Conservation (phyloP, 2,113 vertebrate species). For the Actenoides hombroni region DNA sequence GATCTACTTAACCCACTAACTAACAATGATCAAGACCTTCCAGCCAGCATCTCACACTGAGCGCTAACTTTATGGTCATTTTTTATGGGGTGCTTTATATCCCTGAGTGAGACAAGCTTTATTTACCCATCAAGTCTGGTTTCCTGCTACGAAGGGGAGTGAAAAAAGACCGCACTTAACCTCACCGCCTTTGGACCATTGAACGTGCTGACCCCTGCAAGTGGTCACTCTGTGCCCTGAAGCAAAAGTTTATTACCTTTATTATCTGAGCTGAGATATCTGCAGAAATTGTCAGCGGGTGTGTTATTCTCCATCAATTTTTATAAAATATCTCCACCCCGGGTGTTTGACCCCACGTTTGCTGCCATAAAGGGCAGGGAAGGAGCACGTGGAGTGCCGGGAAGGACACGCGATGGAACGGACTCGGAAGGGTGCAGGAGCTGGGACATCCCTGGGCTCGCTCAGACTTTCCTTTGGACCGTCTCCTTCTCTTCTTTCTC, state of each 20-base stretch:
- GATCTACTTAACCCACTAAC: neutral
- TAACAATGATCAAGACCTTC: neutral
- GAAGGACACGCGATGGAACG: neutral
- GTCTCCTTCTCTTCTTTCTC: neutral
- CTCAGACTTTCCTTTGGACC: neutral
- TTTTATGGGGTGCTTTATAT: neutral
- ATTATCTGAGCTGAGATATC: neutral
- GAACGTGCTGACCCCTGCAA: neutral
- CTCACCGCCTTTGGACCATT: neutral
- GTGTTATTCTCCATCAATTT: neutral
- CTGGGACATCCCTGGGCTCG: neutral
- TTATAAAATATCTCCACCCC: neutral
- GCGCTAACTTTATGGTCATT: neutral
- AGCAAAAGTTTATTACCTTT: slow-evolving; percentile 19
- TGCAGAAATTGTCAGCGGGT: neutral
- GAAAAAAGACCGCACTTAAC: neutral
- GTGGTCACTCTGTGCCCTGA: slow-evolving; percentile 1
- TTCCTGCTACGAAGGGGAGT: neutral
- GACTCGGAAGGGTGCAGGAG: no score
- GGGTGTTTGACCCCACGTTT: neutral
- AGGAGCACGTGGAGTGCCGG: neutral
- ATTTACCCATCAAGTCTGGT: neutral
- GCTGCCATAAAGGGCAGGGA: neutral
- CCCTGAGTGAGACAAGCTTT: neutral
- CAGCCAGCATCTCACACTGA: neutral